Conservation (phyloP, 2,797 vertebrate genomes). For the Graptemys geographica region DNA sequence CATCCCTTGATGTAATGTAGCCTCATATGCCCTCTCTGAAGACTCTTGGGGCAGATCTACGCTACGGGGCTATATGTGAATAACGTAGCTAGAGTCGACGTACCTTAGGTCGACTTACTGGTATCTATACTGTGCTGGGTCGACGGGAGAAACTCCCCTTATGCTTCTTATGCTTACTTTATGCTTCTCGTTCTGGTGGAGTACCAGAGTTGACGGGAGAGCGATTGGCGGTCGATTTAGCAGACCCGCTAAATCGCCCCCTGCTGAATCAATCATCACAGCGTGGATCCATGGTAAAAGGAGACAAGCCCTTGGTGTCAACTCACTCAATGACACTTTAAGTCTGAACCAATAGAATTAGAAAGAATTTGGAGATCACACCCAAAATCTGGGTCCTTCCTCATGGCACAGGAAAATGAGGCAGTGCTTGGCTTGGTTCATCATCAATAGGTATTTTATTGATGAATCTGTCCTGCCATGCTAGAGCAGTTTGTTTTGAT, state of each 20-base stretch:
- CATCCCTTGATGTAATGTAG: accelerated
- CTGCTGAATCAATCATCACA: too few species aligned
- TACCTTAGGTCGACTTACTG: too few species aligned
- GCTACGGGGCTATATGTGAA: too few species aligned
- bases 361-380: background rate
- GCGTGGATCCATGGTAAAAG: too few species aligned
- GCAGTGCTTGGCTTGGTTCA: background rate
- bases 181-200: too few species aligned
- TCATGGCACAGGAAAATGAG: accelerated
- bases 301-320: background rate
- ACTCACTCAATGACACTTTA: accelerated
- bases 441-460: background rate
- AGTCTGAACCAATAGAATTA: background rate
- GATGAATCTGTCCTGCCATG: background rate
- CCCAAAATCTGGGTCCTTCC: background rate
- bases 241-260: too few species aligned
- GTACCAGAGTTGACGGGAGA: too few species aligned
- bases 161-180: too few species aligned
- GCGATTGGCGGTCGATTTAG: too few species aligned
- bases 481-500: background rate
- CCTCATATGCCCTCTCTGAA: accelerated
- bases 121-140: too few species aligned
- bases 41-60: accelerated
- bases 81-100: too few species aligned
- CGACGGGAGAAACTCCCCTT: too few species aligned